phyloP scores from a whole-genome alignment of 2,113 vertebrate species.

The Leptocoma aspasia region DNA sequence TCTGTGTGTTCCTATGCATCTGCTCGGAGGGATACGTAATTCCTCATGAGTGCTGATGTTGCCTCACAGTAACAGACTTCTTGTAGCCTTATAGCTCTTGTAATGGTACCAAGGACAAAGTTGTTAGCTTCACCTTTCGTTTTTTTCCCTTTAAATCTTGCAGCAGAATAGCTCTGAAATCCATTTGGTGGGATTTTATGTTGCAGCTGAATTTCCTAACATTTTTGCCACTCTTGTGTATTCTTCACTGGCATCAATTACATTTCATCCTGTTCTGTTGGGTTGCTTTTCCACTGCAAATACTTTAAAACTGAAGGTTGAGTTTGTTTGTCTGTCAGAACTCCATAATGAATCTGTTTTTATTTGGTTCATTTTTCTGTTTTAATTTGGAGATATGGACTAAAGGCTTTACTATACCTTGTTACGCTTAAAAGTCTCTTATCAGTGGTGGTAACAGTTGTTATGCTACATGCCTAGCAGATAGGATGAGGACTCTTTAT shows the following conservation, averaged over 20 bases:
- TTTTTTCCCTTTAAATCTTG: background rate
- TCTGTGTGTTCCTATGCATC: background rate
- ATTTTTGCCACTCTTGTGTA: background rate
- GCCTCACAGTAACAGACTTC: background rate
- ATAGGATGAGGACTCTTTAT: background rate
- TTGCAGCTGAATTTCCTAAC: background rate
- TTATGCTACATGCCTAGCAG: fast-evolving
- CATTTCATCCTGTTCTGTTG: background rate
- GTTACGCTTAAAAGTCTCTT: background rate
- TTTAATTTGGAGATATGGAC: background rate
- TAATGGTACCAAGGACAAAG: background rate
- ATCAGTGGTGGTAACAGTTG: background rate
- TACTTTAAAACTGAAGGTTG: background rate
- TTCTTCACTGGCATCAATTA: background rate
- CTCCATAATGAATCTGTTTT: background rate
- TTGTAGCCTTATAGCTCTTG: background rate
- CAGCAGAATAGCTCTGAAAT: background rate
- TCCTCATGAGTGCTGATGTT: background rate
- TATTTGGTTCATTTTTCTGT: background rate
- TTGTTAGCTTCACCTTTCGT: background rate
- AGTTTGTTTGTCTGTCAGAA: background rate
- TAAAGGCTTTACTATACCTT: background rate
- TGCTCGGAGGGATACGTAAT: background rate
- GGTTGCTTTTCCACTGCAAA: background rate
- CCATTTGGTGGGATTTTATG: background rate